A percentile compares a stretch with the other conserved stretches of the same genome.
Conservation (phyloP, 2,888 invertebrate species). For the Callimorpha dominula region DNA sequence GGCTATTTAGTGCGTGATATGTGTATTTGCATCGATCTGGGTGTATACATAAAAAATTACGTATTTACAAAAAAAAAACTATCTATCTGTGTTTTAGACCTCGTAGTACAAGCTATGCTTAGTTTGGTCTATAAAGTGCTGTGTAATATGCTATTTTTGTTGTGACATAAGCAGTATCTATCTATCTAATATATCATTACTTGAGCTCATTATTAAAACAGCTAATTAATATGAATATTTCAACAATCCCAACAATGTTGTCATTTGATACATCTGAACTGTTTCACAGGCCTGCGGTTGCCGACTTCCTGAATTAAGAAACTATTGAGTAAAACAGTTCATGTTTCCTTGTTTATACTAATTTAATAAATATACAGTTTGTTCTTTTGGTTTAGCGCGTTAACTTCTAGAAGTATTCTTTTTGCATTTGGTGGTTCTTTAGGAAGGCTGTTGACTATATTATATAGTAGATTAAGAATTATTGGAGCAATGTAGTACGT, state of each 20-base stretch:
- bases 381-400: too few species aligned
- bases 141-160: background rate
- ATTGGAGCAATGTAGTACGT: too few species aligned
- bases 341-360: background rate
- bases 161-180: background rate
- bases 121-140: background rate
- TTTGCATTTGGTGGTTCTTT: too few species aligned
- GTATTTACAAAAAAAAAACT: too few species aligned
- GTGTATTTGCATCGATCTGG: too few species aligned
- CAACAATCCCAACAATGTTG: background rate
- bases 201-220: background rate
- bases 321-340: slow-evolving; percentile 4
- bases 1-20: too few species aligned
- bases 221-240: slow-evolving; percentile 1
- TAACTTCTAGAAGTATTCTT: too few species aligned
- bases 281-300: slow-evolving; percentile 11
- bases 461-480: too few species aligned
- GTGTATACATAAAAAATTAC: too few species aligned
- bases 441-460: too few species aligned
- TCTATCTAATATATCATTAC: background rate
- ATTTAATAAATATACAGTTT: too few species aligned
- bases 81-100: too few species aligned
- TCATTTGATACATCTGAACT: slow-evolving; percentile 3
- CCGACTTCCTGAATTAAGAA: slow-evolving; percentile 16
- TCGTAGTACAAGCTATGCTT: background rate